phyloP scores from a whole-genome alignment of 2,888 invertebrate species.

The Craniophora ligustri region DNA sequence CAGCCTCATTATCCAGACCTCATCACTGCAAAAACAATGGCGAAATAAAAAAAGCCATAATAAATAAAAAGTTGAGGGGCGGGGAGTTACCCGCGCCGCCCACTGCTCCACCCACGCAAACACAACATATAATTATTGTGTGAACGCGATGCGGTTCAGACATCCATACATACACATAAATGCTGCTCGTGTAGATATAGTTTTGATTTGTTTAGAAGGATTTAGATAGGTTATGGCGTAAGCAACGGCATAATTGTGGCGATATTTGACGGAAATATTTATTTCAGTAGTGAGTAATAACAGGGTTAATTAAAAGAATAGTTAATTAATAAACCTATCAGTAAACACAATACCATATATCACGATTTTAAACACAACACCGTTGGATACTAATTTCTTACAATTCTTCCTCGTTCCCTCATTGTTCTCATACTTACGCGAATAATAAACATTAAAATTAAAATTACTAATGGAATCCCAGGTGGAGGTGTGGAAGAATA shows the following conservation, averaged over 20 bases:
- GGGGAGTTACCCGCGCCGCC: constrained; percentile 75
- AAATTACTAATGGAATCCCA: too few species aligned
- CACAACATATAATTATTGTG: constrained; percentile 71
- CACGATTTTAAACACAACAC: too few species aligned
- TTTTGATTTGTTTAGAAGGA: constrained; percentile 13
- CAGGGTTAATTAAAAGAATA: too few species aligned
- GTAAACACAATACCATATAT: too few species aligned
- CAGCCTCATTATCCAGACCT: constrained; percentile 40
- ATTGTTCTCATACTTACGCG: too few species aligned
- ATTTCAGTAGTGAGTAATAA: too few species aligned
- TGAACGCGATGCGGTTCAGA: constrained; percentile 44
- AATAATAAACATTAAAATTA: too few species aligned
- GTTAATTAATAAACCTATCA: too few species aligned
- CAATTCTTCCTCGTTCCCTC: too few species aligned
- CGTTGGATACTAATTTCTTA: too few species aligned
- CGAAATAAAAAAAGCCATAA: constrained; percentile 55
- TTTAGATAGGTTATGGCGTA: constrained; percentile 2
- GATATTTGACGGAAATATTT: background rate
- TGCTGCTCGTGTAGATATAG: constrained; percentile 15
- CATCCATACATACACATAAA: constrained; percentile 22
- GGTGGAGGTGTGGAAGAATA: too few species aligned
- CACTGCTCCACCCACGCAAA: constrained; percentile 77
- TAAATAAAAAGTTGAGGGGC: constrained; percentile 66
- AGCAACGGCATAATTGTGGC: background rate
- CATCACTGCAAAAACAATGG: constrained; percentile 54